Base-by-base conservation (phyloP, 2,113 vertebrate species). In the Ctenomys sociabilis region DNA sequence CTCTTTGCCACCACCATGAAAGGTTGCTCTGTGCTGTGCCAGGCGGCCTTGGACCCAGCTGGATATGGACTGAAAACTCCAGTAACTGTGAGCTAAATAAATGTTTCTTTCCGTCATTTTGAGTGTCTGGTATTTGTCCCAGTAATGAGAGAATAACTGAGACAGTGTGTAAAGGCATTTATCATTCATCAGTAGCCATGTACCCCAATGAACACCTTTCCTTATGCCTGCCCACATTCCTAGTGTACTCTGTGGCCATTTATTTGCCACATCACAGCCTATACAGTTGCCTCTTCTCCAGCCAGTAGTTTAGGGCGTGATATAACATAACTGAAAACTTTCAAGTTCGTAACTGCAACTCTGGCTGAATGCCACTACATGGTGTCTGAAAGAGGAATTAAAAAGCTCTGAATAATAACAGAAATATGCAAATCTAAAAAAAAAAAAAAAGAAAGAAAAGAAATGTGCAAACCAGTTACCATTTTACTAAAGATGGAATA, bases 101-200 rank as follows among this genome's bases (percentile, higher is more conserved):
- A 49, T 10, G 7, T 49, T 4, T 4, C 49, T 10, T 49, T 49
- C 49, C 49, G 7, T 49, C 49, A 49, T 49, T 49, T 49, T 49
- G 49, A 49, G 49, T 49, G 49, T 4, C 49, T 8, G 49, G 49
- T 49, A 49, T 6, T 49, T 49, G 49, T 49, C 49, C 49, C 49
- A 49, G 49, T 10, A 49, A 49, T 6, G 49, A 10, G 49, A 49
- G 49, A 49, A 49, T 49, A 49, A 49, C 49, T 49, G 49, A 49
- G 49, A 49, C 49, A 49, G 49, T 49, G 49, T 59, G 26, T 94
- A 17, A 85, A 90, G 64, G 81, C 81, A 90, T 87, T 96, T 14
- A 52, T 78, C 49, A 45, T 37, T 92, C 37, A 37, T 52, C 40
- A 35, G 14, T 91, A 88, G 91, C 93, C 97, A 93, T 30, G 12